Evolutionary conservation across 2,797 vertebrate species (phyloP), one percentile per base, ranked within the genome.

Genomic region (Crocodylus rhombifer): DNA sequence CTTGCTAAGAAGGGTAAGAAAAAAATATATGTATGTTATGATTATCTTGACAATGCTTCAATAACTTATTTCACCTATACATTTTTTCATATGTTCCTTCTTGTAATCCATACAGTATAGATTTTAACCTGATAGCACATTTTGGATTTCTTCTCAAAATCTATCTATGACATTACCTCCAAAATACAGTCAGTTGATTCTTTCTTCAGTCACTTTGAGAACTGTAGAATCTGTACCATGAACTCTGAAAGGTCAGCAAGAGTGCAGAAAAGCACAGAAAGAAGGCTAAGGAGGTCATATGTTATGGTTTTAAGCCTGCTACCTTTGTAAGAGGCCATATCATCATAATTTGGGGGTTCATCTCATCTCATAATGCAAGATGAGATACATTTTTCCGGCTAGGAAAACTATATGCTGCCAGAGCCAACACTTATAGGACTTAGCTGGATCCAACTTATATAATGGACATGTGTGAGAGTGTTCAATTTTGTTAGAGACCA

Each of bases 341-440:
- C 78, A 92, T 82, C 58, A 87, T 75, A 36, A 79, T 84, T 55
- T 75, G 87, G 78, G 91, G 80, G 80, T 89, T 77, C 26, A 33
- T 91, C 73, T 93, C 79, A 61, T 95, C 75, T 90, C 69, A 30
- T 92, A 74, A 87, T 85, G 65, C 84, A 95, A 89, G 60, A 93
- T 87, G 83, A 94, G 69, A 87, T 86, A 81, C 4, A 18, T 95
- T 96, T 56, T 96, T 95, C 89, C 93, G 94, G 51, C 64, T 95
- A 95, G 80, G 91, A 93, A 92, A 96, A 63, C 73, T 79, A 25
- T 94, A 81, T 74, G 51, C 23, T 64, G n/a, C 95, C 96, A 92
- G 77, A 95, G 92, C 92, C 74, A 89, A 17, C 61, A 56, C 20
- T 87, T 92, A 36, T 3, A 96, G 89, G 82, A 76, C 55, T 94